Evolutionary conservation across 2,888 invertebrate species (phyloP).

Genomic region (Aphidoletes aphidimyza): DNA sequence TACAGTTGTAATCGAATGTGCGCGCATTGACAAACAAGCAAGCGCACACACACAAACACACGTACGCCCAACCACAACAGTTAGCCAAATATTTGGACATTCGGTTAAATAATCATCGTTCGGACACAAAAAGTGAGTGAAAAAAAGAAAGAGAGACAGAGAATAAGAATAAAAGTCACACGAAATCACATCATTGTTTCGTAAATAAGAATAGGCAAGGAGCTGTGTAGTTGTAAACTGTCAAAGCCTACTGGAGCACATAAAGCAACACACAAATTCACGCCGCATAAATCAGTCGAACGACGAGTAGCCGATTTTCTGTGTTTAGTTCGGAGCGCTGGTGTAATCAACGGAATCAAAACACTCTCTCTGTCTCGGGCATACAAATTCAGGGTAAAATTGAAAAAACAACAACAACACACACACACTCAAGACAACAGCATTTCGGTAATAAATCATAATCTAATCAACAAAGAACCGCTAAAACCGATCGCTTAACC

Average conservation of each 20-base stretch:
- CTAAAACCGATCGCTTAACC: background rate
- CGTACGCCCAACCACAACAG: background rate
- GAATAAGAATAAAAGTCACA: too few species aligned
- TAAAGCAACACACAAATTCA: background rate
- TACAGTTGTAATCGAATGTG: background rate
- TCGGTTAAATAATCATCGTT: too few species aligned
- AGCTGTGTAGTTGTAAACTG: background rate
- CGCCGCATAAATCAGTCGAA: background rate
- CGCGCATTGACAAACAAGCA: too few species aligned
- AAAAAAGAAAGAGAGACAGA: too few species aligned
- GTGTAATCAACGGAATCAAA: too few species aligned
- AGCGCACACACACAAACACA: background rate
- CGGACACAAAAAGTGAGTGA: too few species aligned
- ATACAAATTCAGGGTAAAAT: too few species aligned
- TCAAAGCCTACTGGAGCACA: background rate
- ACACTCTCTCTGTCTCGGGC: too few species aligned
- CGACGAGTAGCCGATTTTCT: too few species aligned
- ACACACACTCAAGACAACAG: background rate
- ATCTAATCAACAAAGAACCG: slow-evolving; percentile 30
- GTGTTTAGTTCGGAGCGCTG: too few species aligned
- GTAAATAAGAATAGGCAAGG: too few species aligned
- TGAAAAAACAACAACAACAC: background rate
- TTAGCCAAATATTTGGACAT: slow-evolving; percentile 8
- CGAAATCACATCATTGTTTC: too few species aligned
- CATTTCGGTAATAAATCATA: background rate